Percentiles rank a stretch among this genome's conserved stretches.
phyloP scores from a whole-genome alignment of 2,888 invertebrate genomes.

The Polydrusus pterygomalis region DNA sequence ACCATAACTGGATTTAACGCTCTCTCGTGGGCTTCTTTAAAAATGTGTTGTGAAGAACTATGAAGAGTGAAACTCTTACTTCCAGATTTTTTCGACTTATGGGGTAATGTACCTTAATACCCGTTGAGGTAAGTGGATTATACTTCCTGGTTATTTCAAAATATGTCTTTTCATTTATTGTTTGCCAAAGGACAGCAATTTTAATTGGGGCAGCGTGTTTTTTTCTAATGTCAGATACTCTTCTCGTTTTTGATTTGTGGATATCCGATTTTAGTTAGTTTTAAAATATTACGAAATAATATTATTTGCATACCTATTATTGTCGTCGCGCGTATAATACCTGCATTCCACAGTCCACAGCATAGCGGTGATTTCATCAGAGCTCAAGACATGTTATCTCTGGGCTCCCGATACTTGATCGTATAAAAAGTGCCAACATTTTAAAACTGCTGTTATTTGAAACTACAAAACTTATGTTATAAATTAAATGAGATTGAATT shows the following conservation, averaged over 20 bases:
- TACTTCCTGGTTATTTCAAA: background rate
- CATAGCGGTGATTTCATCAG: conserved; percentile 52
- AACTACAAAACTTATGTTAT: background rate
- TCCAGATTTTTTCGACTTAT: conserved; percentile 48
- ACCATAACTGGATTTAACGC: conserved; percentile 54
- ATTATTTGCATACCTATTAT: conserved; percentile 15
- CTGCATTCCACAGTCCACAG: conserved; percentile 50
- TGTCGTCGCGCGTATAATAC: conserved; percentile 26
- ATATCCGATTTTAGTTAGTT: background rate
- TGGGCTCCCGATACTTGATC: conserved; percentile 18
- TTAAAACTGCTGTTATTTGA: background rate
- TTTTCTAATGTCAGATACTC: background rate
- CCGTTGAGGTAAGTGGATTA: conserved; percentile 51
- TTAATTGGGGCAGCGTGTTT: background rate
- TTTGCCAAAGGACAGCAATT: background rate
- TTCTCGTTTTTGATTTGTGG: background rate
- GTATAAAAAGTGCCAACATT: conserved; percentile 2
- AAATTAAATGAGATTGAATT: background rate
- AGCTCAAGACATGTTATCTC: conserved; percentile 45
- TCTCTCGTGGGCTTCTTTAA: conserved; percentile 43
- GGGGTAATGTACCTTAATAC: conserved; percentile 52
- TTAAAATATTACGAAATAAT: background rate
- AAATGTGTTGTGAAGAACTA: conserved; percentile 53
- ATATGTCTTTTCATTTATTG: background rate
- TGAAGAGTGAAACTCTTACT: conserved; percentile 41